A percentile compares a stretch with the other conserved stretches of the same genome.
These are phyloP conservation scores for Hydriomena furcata DNA, from an alignment of 2,888 invertebrate genomes.

Conservation along the genomic window DNA sequence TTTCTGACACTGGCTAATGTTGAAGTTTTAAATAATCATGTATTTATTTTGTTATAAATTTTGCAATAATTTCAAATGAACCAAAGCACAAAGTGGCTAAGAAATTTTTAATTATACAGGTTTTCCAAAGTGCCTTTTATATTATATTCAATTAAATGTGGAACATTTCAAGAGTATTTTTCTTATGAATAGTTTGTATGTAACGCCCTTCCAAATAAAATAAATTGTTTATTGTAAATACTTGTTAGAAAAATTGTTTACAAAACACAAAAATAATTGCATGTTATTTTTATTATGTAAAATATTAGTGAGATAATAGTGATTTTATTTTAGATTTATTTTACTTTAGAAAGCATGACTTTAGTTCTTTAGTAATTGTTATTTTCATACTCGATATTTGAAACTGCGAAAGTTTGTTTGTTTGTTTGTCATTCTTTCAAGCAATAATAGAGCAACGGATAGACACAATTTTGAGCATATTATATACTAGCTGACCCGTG, in stretches of 20 bases:
- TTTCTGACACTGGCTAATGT: no score
- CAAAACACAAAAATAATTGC: slow-evolving; percentile 28
- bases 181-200: slow-evolving; percentile 2
- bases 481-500: no score
- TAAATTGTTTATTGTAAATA: slow-evolving; percentile 4
- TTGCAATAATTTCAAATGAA: slow-evolving; percentile 1
- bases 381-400: background rate
- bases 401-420: no score
- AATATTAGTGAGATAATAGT: slow-evolving; percentile 36
- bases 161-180: background rate
- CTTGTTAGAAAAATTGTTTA: slow-evolving; percentile 4
- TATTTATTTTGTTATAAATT: slow-evolving; percentile 2
- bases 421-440: no score
- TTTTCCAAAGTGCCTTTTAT: slow-evolving; percentile 21
- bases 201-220: background rate
- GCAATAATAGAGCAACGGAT: no score
- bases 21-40: background rate
- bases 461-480: no score
- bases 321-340: slow-evolving; percentile 13
- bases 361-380: slow-evolving; percentile 13
- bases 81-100: slow-evolving; percentile 14
- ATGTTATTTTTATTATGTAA: slow-evolving; percentile 23
- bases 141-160: background rate
- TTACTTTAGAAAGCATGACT: slow-evolving; percentile 34
- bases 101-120: background rate